A percentile compares a stretch with the other conserved stretches of the same genome.
phyloP scores from a whole-genome alignment of 30 jellyfish, hydroid and myxozoan genomes.

The Pseudorhiza aurosa region DNA sequence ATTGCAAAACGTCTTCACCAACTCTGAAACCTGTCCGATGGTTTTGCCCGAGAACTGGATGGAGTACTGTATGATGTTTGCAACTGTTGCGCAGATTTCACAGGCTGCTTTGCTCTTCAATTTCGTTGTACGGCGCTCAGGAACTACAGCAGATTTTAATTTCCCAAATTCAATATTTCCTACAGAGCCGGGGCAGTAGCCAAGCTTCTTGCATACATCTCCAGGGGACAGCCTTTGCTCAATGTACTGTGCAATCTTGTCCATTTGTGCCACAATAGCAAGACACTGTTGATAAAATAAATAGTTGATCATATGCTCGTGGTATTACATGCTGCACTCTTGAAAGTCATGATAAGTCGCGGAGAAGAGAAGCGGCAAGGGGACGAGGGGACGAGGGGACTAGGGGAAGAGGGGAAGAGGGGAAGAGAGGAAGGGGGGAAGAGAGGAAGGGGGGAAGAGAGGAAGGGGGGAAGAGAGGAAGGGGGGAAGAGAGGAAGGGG shows the following conservation, averaged over 20 bases:
- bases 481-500: too few relatives aligned
- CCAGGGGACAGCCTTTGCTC: conserved; percentile 1
- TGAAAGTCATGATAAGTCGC: too few relatives aligned
- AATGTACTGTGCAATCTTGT: conserved; percentile 5
- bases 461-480: too few relatives aligned
- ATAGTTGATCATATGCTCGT: too few relatives aligned
- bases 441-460: too few relatives aligned
- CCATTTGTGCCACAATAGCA: not conserved
- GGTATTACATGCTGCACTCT: too few relatives aligned
- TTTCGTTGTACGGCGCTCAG: not conserved
- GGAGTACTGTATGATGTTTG: not conserved
- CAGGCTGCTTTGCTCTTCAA: not conserved
- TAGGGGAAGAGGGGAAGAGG: too few relatives aligned
- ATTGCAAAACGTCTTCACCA: conserved; percentile 3
- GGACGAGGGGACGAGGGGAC: too few relatives aligned
- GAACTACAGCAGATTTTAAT: not conserved
- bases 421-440: too few relatives aligned
- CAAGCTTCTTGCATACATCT: conserved; percentile 18
- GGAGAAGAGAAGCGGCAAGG: too few relatives aligned
- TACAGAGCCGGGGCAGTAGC: not conserved
- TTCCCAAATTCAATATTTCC: too few relatives aligned
- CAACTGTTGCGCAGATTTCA: not conserved
- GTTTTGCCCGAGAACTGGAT: not conserved
- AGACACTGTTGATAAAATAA: too few relatives aligned
- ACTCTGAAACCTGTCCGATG: conserved; percentile 1